A percentile compares a stretch with the other conserved stretches of the same genome.
Conservation (phyloP, 2,113 vertebrate species). For the Cichladusa arquata region DNA sequence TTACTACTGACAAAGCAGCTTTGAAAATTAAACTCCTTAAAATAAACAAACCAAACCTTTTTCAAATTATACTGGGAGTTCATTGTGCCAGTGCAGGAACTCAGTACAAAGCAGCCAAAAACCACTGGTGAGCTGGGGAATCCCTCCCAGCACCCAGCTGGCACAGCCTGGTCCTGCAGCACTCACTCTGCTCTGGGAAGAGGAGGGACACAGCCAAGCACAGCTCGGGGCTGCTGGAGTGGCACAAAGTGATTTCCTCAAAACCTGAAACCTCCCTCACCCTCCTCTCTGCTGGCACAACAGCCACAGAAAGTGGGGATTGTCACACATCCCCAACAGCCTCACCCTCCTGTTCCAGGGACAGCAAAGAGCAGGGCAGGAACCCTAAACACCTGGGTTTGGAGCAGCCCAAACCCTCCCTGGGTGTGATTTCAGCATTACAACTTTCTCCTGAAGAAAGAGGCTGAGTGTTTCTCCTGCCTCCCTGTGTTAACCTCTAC, state of each 20-base stretch:
- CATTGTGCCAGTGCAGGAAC: background rate
- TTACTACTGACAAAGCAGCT: background rate
- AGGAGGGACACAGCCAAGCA: background rate
- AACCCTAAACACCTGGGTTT: background rate
- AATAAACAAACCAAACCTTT: background rate
- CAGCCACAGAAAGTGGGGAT: background rate
- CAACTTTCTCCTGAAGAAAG: background rate
- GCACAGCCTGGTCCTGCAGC: background rate
- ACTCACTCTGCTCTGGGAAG: fast-evolving
- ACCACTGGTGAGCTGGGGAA: background rate
- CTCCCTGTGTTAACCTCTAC: background rate
- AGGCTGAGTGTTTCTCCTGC: background rate
- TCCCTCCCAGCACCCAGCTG: background rate
- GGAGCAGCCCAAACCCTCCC: background rate
- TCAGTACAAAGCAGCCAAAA: background rate
- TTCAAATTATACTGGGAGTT: background rate
- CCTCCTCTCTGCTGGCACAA: background rate
- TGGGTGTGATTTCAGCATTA: background rate
- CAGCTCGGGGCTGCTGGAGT: background rate
- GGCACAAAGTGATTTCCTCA: background rate
- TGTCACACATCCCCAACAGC: background rate
- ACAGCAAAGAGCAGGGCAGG: background rate
- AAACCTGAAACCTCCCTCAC: background rate
- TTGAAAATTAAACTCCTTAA: background rate
- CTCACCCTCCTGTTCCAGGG: background rate